These are phyloP conservation scores for Helleia helle DNA, from an alignment of 2,888 invertebrate genomes.

Conservation along the genomic window DNA sequence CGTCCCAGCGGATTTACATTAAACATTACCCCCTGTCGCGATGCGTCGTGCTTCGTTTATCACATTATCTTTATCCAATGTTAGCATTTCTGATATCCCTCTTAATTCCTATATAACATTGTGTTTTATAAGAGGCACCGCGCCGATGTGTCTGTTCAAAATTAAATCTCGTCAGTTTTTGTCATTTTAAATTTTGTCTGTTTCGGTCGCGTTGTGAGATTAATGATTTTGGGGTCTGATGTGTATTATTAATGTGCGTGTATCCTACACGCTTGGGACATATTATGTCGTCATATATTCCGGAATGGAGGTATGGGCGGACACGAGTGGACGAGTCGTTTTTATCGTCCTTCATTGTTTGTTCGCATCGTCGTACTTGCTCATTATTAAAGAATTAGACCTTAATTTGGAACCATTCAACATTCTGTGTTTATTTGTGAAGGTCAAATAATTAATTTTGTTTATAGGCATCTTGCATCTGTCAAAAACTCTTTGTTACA, in stretches of 20 bases:
- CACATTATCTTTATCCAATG: constrained; percentile 51
- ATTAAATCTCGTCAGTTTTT: constrained; percentile 40
- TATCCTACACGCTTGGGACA: constrained; percentile 13
- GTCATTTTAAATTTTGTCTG: constrained; percentile 28
- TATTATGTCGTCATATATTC: constrained; percentile 8
- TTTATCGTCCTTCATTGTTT: constrained; percentile 38
- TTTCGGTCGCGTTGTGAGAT: constrained; percentile 39
- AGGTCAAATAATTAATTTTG: too few species aligned
- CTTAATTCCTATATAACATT: constrained; percentile 18
- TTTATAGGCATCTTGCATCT: too few species aligned
- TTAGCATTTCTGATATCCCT: constrained; percentile 46
- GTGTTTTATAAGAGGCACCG: not conserved
- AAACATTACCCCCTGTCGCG: constrained; percentile 61
- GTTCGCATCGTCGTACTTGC: not conserved
- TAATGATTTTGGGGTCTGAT: constrained; percentile 43
- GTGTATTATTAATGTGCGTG: constrained; percentile 44
- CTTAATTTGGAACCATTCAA: constrained; percentile 27
- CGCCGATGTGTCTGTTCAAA: constrained; percentile 3
- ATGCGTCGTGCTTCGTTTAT: constrained; percentile 52
- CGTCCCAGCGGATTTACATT: constrained; percentile 39
- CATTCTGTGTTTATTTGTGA: constrained; percentile 21
- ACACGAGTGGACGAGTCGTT: constrained; percentile 27
- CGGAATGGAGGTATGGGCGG: constrained; percentile 27
- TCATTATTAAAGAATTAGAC: constrained; percentile 24
- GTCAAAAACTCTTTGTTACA: too few species aligned